Evolutionary conservation across 2,113 vertebrate genomes (phyloP), one percentile per base, ranked within the genome.

Genomic region (Lampris incognitus): DNA sequence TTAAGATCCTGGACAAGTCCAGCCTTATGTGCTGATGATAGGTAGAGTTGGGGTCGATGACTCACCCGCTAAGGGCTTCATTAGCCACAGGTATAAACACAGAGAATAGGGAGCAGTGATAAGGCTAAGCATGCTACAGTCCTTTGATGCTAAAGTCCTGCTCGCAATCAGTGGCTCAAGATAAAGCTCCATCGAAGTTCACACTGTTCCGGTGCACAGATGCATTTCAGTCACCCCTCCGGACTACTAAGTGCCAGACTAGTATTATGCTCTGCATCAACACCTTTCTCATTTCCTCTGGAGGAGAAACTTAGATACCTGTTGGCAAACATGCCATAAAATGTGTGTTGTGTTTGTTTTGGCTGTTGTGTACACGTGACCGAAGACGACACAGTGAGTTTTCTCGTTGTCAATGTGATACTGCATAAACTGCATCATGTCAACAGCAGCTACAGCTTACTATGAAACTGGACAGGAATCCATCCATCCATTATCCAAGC

Each of bases 1-100:
- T 84, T 79, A 75, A 52, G 9, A 78, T 83, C 41, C 39, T 50
- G 62, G 37, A 69, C 71, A 63, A 24, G 72, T 83, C 62, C 59
- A 2, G 50, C 44, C 24, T 48, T 58, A 59, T 62, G 52, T 48
- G 38, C 75, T 6, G 50, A 11, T 61, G 48, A 24, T 24, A 24
- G 37, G 40, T 52, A 72, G 76, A 66, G 74, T 36, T n/a, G 11
- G 36, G 5, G 40, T 5, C 13, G 44, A 76, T 70, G 75, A 84
- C 58, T 76, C 65, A 77, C 68, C 39, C 13, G 82, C 82, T 79
- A 36, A 60, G 49, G 65, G 62, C 60, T 81, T 85, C 82, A 88
- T 88, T 83, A 88, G 73, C 10, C 6, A 63, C 13, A 67, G 6
- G 57, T 55, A 63, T 54, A 60, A 42, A 64, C 36, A 36, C 10